Evolutionary conservation across 2,888 invertebrate genomes (phyloP).

Genomic region (Zaprionus bogoriensis): DNA sequence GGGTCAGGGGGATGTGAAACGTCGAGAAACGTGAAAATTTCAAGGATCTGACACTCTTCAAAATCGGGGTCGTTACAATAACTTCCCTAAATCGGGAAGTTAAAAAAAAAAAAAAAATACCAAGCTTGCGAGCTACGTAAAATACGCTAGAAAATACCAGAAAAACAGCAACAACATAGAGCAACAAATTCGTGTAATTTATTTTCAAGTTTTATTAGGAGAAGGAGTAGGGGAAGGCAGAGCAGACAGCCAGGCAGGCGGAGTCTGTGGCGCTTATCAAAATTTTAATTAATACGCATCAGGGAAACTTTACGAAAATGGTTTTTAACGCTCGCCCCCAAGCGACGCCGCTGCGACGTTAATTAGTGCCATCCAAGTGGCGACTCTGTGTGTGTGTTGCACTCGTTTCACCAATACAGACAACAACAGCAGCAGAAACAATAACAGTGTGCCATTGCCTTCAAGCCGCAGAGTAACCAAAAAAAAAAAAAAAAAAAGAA

Average conservation of each 20-base stretch:
- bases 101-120: no score
- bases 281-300: slow-evolving; percentile 78
- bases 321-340: slow-evolving; percentile 58
- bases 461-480: no score
- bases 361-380: slow-evolving; percentile 73
- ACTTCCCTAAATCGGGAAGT: no score
- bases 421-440: slow-evolving; percentile 11
- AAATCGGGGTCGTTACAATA: no score
- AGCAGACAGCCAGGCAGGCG: no score
- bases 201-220: slow-evolving; percentile 68
- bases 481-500: slow-evolving; percentile 46
- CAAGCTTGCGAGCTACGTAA: slow-evolving; percentile 6
- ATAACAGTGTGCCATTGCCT: slow-evolving; percentile 13
- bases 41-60: no score
- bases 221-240: slow-evolving; percentile 3
- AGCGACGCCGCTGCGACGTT: slow-evolving; percentile 60
- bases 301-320: slow-evolving; percentile 71
- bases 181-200: slow-evolving; percentile 69
- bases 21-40: no score
- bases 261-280: slow-evolving; percentile 60
- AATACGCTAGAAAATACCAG: slow-evolving; percentile 25
- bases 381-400: slow-evolving; percentile 72
- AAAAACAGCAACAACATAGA: slow-evolving; percentile 32
- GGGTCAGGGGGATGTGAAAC: no score
- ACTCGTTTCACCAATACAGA: slow-evolving; percentile 43